These are phyloP conservation scores for Epinotia nisella DNA, from an alignment of 2,888 invertebrate genomes.

Conservation along the genomic window DNA sequence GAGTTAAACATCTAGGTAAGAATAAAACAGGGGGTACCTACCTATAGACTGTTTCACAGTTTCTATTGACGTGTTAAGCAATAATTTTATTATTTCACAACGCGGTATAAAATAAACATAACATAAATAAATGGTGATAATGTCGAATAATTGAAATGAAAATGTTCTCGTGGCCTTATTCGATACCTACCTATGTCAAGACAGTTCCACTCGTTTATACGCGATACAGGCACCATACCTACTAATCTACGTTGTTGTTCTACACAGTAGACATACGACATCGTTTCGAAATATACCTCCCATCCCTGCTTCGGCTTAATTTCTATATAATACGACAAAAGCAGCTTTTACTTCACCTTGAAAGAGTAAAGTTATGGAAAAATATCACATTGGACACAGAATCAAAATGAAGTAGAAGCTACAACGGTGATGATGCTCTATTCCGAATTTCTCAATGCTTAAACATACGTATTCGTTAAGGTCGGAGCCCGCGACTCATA, in stretches of 20 bases:
- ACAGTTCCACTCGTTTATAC: slow-evolving; percentile 50
- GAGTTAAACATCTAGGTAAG: slow-evolving; percentile 71
- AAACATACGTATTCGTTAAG: slow-evolving; percentile 76
- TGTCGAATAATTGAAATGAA: slow-evolving; percentile 46
- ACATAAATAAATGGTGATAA: slow-evolving; percentile 55
- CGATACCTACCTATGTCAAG: slow-evolving; percentile 38
- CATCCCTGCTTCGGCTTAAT: slow-evolving; percentile 55
- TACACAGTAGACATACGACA: slow-evolving; percentile 84
- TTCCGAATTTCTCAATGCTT: slow-evolving; percentile 76
- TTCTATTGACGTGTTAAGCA: slow-evolving; percentile 63
- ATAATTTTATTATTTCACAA: slow-evolving; percentile 70
- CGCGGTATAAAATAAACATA: slow-evolving; percentile 60
- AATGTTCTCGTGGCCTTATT: slow-evolving; percentile 32
- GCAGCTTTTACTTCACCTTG: slow-evolving; percentile 34
- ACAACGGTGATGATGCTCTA: slow-evolving; percentile 74
- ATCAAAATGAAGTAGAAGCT: slow-evolving; percentile 54
- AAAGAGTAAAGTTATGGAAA: slow-evolving; percentile 9
- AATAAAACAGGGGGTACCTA: slow-evolving; percentile 78
- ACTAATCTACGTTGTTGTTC: slow-evolving; percentile 77
- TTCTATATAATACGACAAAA: slow-evolving; percentile 42
- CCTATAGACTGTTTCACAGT: slow-evolving; percentile 79
- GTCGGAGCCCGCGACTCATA: slow-evolving; percentile 80
- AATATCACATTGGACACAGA: slow-evolving; percentile 47
- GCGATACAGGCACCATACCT: slow-evolving; percentile 65
- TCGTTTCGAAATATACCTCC: slow-evolving; percentile 83